Evolutionary conservation across 1,140 invertebrate genomes (phyloP).

Genomic region (Bombus superbus): DNA sequence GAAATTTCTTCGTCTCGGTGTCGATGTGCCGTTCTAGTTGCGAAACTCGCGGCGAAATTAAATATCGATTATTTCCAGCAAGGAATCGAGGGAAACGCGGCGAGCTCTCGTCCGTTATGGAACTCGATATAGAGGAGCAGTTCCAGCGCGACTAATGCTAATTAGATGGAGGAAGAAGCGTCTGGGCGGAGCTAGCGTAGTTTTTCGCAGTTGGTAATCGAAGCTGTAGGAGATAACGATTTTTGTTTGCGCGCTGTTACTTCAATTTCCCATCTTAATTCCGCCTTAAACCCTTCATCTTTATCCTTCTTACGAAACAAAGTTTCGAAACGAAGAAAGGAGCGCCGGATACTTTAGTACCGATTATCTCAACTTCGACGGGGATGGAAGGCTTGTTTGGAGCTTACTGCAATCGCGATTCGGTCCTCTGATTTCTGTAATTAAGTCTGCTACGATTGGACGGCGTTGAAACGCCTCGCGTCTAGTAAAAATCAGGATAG

Average conservation of each 20-base stretch:
- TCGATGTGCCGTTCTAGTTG: background rate
- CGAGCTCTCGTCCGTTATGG: background rate
- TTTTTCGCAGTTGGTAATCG: background rate
- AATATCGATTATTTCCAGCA: background rate
- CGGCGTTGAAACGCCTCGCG: background rate
- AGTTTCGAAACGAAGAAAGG: conserved; percentile 23
- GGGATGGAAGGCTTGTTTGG: background rate
- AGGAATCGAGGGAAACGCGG: background rate
- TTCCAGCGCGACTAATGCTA: background rate
- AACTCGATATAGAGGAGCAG: background rate
- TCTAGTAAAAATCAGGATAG: background rate
- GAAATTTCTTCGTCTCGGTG: background rate
- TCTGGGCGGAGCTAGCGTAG: background rate
- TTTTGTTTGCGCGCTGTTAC: conserved; percentile 18
- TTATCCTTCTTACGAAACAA: conserved; percentile 36
- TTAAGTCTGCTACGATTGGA: background rate
- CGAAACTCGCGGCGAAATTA: background rate
- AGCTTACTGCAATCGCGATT: background rate
- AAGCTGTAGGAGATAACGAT: background rate
- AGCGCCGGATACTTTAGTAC: conserved; percentile 15
- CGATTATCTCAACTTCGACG: conserved; percentile 16
- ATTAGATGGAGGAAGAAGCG: background rate
- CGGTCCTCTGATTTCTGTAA: conserved; percentile 11
- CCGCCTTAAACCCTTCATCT: background rate
- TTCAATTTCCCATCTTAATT: conserved; percentile 28